Evolutionary conservation across 2,113 vertebrate species (phyloP), one percentile per base, ranked within the genome.

Genomic region (Arizona elegans): DNA sequence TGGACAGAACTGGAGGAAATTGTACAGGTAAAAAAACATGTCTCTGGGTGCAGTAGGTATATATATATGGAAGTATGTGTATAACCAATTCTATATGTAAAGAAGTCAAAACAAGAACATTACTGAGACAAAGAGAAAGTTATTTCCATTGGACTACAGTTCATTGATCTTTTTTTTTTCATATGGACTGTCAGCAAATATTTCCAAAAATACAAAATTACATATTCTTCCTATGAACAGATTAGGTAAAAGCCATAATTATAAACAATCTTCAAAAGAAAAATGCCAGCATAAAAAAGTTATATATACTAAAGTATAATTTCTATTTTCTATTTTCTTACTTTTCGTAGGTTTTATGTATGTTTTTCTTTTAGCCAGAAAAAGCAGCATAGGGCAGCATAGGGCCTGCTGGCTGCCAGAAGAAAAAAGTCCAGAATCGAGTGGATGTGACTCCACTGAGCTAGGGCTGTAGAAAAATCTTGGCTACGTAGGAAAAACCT

Each of bases 1-100:
- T 99, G 90, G 98, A 98, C 95, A 94, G 97, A 93, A 98, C 98
- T 0, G 98, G 98, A 38, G 98, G 98, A 24, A 98, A 98, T 96
- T 99, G 98, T 93, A 98, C 98, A 97, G 98, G 33, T 81, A 81
- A 43, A 81, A 81, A 38, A 81, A 43, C 10, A 81, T 43, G 17
- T 9, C 7, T 81, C 17, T 81, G 75, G 8, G 8, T 43, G 17
- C 5, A 2, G 33, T 81, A 38, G 75, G 75, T 43, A 17, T 81
- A 1, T 81, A 1, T 38, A 81, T 38, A 33, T 38, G 33, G 33
- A 81, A 21, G 17, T 43, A 21, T 81, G 75, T 43, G 7, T 43
- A 81, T 81, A 81, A 81, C 15, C 17, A 81, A 43, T 81, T 7
- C 47, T 65, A 65, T 11, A 0, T 26, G 3, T 54, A n/a, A 88